Base-by-base conservation (phyloP, 2,113 vertebrate genomes). In the Rhadina sibilatrix region DNA sequence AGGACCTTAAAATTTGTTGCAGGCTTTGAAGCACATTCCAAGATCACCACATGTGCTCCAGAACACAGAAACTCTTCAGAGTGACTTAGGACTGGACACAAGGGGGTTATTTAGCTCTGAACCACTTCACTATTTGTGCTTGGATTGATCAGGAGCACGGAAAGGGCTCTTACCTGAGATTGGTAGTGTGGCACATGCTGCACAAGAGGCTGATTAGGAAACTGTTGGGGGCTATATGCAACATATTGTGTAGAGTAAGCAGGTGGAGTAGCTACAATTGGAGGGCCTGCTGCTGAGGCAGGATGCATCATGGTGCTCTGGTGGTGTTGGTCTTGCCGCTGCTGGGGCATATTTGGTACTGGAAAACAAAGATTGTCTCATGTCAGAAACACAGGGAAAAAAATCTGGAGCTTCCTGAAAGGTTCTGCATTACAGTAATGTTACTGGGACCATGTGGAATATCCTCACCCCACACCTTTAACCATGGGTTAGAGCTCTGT, bases 321-420 rank as follows among this genome's bases (percentile, higher is more conserved):
- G 91, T 99, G 99, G 95, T 99, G 99, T 95, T 99, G 99, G 94
- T 99, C 99, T 95, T 99, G 99, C 96, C 99, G 98, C 95, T 99
- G 99, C 93, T 99, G 99, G 87, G 98, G 98, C 98, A 99, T 99
- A 98, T 98, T 99, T 98, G 99, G 98, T 97, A 99, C 99, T 99
- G 94, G 11, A 97, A 92, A 76, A 91, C 52, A 90, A 84, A 95
- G 65, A 90, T 21, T 54, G 72, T 21, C 11, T 49, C 30, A 8
- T 4, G 3, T 92, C 37, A 96, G 79, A 38, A 74, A 87, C 4
- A 28, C 4, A 12, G 38, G 21, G 33, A 0, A 87, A 0, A 0
- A 21, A 21, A 69, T 23, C 0, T 11, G 35, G 1, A 25, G 10
- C 16, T 74, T 60, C 37, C 71, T 90, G 65, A 80, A 38, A 59